Evolutionary conservation across 2,888 invertebrate genomes (phyloP).

Genomic region (Eupithecia insigniata): DNA sequence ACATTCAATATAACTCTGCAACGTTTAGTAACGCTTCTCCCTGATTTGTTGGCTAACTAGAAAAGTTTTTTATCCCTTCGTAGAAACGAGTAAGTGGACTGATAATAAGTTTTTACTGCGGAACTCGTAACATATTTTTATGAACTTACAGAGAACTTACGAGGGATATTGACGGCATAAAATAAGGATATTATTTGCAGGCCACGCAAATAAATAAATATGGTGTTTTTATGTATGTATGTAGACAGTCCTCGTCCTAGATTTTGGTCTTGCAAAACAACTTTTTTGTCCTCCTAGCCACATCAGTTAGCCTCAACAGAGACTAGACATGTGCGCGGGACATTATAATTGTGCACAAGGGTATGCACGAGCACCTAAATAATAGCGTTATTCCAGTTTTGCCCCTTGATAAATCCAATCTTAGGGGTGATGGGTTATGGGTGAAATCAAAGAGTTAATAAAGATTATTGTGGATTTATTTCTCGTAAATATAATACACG

Average conservation of each 20-base stretch:
- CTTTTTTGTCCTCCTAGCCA: not conserved
- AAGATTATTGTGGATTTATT: too few relatives aligned
- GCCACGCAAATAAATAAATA: slow-evolving; percentile 1
- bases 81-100: slow-evolving; percentile 23
- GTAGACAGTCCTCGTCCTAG: not conserved
- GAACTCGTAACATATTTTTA: slow-evolving; percentile 21
- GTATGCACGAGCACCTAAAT: too few relatives aligned
- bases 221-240: slow-evolving; percentile 1
- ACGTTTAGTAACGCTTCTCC: not conserved
- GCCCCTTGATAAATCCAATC: too few relatives aligned
- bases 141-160: slow-evolving; percentile 14
- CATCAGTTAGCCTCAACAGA: not conserved
- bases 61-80: slow-evolving; percentile 20
- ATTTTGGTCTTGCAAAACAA: not conserved
- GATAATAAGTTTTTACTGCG: slow-evolving; percentile 21
- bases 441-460: too few relatives aligned
- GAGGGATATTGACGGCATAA: slow-evolving; percentile 6
- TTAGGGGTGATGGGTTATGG: too few relatives aligned
- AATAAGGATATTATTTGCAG: slow-evolving; percentile 5
- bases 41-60: slow-evolving; percentile 24
- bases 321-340: not conserved
- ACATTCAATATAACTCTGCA: not conserved
- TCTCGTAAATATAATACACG: too few relatives aligned
- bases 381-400: too few relatives aligned
- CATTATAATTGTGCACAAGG: too few relatives aligned